A percentile compares a stretch with the other conserved stretches of the same genome.
Conservation (phyloP, 2,797 vertebrate genomes). For the Podarcis lilfordi region DNA sequence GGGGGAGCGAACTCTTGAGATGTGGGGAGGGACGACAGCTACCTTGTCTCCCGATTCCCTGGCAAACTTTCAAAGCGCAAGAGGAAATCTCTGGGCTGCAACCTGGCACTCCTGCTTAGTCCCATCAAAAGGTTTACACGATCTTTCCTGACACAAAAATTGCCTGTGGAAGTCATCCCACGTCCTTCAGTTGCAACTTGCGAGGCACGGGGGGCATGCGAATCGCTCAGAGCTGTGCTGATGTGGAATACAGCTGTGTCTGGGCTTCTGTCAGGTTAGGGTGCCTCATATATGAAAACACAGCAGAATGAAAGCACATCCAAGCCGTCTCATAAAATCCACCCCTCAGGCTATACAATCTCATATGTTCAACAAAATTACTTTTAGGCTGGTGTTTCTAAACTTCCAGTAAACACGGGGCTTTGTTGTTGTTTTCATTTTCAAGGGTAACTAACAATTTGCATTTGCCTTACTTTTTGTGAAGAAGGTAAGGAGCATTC, state of each 20-base stretch:
- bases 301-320: slow-evolving; percentile 46
- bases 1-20: background rate
- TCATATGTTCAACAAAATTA: slow-evolving; percentile 53
- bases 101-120: background rate
- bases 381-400: background rate
- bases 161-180: background rate
- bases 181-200: background rate
- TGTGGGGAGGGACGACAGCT: background rate
- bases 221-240: slow-evolving; percentile 48
- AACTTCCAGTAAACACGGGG: background rate
- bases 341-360: slow-evolving; percentile 21
- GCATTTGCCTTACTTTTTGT: background rate
- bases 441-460: background rate
- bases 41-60: background rate
- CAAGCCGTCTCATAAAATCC: slow-evolving; percentile 51
- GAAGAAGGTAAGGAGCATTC: background rate
- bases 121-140: slow-evolving; percentile 11
- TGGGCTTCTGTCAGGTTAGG: slow-evolving; percentile 44
- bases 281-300: slow-evolving; percentile 47
- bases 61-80: background rate
- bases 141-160: background rate
- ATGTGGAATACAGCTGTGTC: slow-evolving; percentile 47
- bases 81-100: background rate
- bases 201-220: background rate
- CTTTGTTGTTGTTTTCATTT: background rate